phyloP scores from a whole-genome alignment of 1,140 invertebrate genomes.

The Zophobas atratus region DNA sequence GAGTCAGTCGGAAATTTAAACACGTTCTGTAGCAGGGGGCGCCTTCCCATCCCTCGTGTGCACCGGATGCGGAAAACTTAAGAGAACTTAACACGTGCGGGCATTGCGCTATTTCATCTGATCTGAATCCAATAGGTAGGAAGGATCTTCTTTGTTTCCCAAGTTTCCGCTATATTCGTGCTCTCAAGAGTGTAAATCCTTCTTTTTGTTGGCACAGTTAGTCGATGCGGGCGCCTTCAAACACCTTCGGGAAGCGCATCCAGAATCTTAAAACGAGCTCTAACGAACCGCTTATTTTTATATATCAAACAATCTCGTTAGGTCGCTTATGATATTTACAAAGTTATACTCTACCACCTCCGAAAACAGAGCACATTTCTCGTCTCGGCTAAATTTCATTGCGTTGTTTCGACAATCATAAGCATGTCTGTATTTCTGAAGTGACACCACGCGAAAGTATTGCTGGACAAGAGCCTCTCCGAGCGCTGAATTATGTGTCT shows the following conservation, averaged over 20 bases:
- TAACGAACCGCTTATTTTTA: conserved; percentile 50
- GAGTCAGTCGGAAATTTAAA: too few species aligned
- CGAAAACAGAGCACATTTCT: conserved; percentile 1
- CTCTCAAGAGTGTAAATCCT: conserved; percentile 61
- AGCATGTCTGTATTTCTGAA: too few species aligned
- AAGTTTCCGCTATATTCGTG: conserved; percentile 58
- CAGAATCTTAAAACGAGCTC: conserved; percentile 44
- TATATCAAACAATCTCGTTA: conserved; percentile 38
- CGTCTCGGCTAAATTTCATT: background rate
- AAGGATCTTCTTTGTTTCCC: conserved; percentile 59
- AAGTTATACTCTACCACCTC: background rate
- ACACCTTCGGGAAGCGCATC: conserved; percentile 36
- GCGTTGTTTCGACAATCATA: too few species aligned
- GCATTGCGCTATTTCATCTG: conserved; percentile 58
- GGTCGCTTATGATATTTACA: conserved; percentile 47
- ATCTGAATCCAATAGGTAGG: conserved; percentile 62
- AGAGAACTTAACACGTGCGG: conserved; percentile 59
- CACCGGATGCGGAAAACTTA: conserved; percentile 56
- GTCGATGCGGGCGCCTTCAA: conserved; percentile 47
- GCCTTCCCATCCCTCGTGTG: background rate
- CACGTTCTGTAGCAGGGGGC: too few species aligned
- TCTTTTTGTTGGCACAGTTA: conserved; percentile 59
- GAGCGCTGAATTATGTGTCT: too few species aligned
- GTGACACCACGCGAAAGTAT: too few species aligned
- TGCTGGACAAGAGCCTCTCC: too few species aligned